These are phyloP conservation scores for Platysteira castanea DNA, from an alignment of 2,113 vertebrate species.

Conservation along the genomic window DNA sequence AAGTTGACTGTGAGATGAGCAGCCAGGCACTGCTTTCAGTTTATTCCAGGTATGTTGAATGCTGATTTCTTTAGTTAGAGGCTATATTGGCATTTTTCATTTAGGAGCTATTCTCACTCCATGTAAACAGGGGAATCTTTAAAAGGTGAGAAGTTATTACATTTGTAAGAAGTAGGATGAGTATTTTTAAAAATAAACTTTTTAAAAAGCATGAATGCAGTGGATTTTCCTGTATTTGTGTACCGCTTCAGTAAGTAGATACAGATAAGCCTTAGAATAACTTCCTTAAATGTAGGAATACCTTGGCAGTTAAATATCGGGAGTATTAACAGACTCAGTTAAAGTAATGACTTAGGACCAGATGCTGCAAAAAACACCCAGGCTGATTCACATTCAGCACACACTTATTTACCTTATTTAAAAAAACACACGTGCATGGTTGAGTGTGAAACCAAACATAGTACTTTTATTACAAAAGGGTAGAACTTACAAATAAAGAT, in stretches of 20 bases:
- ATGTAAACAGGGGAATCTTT: background rate
- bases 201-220: background rate
- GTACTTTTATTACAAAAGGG: background rate
- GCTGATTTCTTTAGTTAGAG: background rate
- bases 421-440: background rate
- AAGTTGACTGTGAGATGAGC: background rate
- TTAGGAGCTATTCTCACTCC: background rate
- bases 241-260: background rate
- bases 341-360: background rate
- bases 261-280: background rate
- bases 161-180: background rate
- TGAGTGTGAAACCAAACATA: background rate
- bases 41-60: background rate
- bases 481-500: background rate
- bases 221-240: background rate
- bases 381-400: background rate
- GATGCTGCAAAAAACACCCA: background rate
- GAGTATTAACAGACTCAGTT: background rate
- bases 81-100: background rate
- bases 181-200: background rate
- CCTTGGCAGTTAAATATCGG: background rate
- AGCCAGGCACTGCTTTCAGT: background rate
- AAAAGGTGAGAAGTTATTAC: background rate
- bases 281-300: background rate
- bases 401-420: background rate